Conservation (phyloP, 2,797 vertebrate species). For the Agapornis canus region DNA sequence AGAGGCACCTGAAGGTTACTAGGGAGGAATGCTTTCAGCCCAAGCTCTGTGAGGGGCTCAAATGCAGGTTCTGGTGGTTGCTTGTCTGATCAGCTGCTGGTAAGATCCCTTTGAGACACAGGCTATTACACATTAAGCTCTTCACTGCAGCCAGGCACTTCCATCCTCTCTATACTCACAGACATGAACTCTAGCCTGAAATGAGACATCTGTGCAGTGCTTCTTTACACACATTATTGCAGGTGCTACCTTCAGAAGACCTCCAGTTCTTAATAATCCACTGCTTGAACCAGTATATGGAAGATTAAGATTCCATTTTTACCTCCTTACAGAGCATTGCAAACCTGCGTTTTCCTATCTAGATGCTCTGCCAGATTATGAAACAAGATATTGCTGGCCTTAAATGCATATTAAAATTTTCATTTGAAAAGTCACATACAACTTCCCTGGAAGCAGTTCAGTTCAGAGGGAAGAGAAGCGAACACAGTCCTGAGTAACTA, state of each 20-base stretch:
- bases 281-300: background rate
- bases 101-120: background rate
- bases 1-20: background rate
- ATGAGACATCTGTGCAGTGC: background rate
- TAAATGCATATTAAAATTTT: background rate
- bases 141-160: background rate
- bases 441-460: background rate
- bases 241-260: background rate
- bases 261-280: background rate
- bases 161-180: background rate
- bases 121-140: background rate
- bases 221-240: background rate
- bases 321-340: background rate
- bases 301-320: background rate
- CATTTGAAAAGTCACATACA: background rate
- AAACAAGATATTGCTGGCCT: background rate
- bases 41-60: background rate
- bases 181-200: background rate
- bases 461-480: background rate
- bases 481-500: background rate
- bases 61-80: background rate
- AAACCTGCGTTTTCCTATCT: background rate
- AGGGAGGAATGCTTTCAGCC: background rate
- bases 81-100: background rate
- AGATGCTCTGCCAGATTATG: background rate